Percentiles rank a stretch among this genome's conserved stretches.
These are phyloP conservation scores for Hipposideros larvatus DNA, from an alignment of 2,797 vertebrate genomes.

Conservation along the genomic window DNA sequence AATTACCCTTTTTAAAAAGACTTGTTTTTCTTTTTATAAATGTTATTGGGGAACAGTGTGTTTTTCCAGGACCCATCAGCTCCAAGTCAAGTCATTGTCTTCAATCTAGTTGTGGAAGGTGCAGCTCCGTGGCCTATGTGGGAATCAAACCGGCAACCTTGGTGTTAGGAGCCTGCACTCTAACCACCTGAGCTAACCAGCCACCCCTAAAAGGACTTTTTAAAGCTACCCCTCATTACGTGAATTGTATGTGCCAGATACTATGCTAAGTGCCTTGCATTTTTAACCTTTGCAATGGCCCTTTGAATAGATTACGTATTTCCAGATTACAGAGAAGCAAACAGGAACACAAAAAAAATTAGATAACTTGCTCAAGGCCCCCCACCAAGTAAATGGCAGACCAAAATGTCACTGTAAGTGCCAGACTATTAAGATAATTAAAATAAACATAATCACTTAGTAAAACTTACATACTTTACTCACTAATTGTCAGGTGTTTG, in stretches of 20 bases:
- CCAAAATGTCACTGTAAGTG: background rate
- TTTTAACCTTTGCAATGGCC: background rate
- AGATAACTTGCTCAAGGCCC: background rate
- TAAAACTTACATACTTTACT: background rate
- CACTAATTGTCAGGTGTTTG: background rate
- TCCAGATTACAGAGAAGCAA: slow-evolving; percentile 6
- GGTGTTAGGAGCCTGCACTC: too few species aligned
- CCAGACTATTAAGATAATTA: background rate
- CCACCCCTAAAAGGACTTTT: background rate
- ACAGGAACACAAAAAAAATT: background rate
- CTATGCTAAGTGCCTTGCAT: background rate
- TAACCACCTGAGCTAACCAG: too few species aligned
- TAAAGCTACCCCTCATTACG: background rate
- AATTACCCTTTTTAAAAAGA: background rate
- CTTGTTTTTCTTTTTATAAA: background rate
- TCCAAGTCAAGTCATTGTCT: too few species aligned
- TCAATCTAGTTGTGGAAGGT: too few species aligned
- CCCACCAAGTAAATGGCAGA: background rate
- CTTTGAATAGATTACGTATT: background rate
- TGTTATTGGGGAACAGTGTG: too few species aligned
- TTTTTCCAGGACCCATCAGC: too few species aligned
- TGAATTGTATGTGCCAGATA: background rate
- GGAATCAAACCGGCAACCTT: too few species aligned
- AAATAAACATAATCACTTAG: background rate
- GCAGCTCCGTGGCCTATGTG: too few species aligned